phyloP scores from a whole-genome alignment of 2,113 vertebrate genomes.

The Scophthalmus maximus region DNA sequence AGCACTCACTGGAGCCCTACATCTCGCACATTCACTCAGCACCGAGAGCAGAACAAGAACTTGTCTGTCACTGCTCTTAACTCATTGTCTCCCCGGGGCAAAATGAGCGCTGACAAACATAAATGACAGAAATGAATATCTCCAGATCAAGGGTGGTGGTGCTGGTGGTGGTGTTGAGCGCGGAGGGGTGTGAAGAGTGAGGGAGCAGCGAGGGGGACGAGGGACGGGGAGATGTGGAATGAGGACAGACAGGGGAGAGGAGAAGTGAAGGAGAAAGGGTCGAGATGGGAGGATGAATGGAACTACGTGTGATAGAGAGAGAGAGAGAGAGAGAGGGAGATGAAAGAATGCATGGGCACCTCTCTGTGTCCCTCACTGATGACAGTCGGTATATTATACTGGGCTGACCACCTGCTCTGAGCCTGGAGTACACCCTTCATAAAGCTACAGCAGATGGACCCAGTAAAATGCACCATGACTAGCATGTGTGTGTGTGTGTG shows the following conservation, averaged over 20 bases:
- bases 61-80: constrained; percentile 77
- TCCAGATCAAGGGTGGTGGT: constrained; percentile 65
- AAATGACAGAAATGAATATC: constrained; percentile 78
- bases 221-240: constrained; percentile 10
- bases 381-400: constrained; percentile 73
- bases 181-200: not conserved
- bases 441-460: constrained; percentile 72
- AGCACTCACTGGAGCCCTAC: constrained; percentile 60
- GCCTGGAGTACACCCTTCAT: constrained; percentile 60
- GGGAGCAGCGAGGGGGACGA: not conserved
- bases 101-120: constrained; percentile 73
- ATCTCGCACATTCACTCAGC: constrained; percentile 61
- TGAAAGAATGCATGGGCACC: constrained; percentile 54
- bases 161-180: not conserved
- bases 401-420: constrained; percentile 75
- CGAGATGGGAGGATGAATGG: constrained; percentile 28
- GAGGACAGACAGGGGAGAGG: constrained; percentile 19
- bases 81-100: constrained; percentile 77
- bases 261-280: constrained; percentile 9
- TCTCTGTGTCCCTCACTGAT: constrained; percentile 54
- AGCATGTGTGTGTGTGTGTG: constrained; percentile 42
- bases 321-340: constrained; percentile 13
- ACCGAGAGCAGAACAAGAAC: constrained; percentile 75
- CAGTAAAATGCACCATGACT: constrained; percentile 70
- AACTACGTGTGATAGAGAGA: constrained; percentile 1